phyloP scores from a whole-genome alignment of 2,888 invertebrate species.

The Protula sp. region DNA sequence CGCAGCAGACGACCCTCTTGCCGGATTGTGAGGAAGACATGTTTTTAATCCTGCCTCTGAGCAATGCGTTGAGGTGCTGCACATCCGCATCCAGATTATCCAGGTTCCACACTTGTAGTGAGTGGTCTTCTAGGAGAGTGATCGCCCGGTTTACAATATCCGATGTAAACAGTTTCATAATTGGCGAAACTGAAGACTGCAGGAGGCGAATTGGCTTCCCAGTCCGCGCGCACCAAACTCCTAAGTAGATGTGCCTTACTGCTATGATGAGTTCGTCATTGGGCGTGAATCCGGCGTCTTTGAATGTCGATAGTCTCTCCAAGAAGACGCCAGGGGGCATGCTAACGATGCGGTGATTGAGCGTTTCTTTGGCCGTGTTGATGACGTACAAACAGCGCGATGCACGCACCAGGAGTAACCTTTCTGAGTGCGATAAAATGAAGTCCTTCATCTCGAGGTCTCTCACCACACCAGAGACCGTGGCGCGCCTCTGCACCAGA shows the following conservation, averaged over 20 bases:
- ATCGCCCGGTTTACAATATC: conserved; percentile 35
- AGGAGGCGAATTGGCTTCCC: conserved; percentile 30
- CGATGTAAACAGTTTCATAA: conserved; percentile 35
- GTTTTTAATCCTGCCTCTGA: conserved; percentile 28
- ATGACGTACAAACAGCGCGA: conserved; percentile 33
- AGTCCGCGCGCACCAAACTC: conserved; percentile 36
- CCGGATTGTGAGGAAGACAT: conserved; percentile 24
- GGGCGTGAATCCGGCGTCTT: conserved; percentile 38
- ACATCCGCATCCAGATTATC: conserved; percentile 40
- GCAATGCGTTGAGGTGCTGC: conserved; percentile 31
- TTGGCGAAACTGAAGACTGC: conserved; percentile 21
- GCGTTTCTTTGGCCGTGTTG: conserved; percentile 25
- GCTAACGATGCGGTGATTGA: conserved; percentile 27
- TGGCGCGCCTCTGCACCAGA: conserved; percentile 26
- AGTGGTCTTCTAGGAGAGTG: conserved; percentile 34
- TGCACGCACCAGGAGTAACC: conserved; percentile 31
- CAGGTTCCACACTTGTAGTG: conserved; percentile 40
- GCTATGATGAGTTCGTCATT: conserved; percentile 37
- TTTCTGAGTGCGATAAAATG: conserved; percentile 17
- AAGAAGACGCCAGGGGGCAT: conserved; percentile 36
- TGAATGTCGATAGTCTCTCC: conserved; percentile 34
- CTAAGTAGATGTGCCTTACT: conserved; percentile 37
- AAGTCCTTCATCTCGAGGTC: conserved; percentile 30
- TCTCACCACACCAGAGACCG: conserved; percentile 27
- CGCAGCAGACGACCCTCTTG: conserved; percentile 27